Evolutionary conservation across 2,797 vertebrate species (phyloP), one percentile per base, ranked within the genome.

Genomic region (Xenops minutus): DNA sequence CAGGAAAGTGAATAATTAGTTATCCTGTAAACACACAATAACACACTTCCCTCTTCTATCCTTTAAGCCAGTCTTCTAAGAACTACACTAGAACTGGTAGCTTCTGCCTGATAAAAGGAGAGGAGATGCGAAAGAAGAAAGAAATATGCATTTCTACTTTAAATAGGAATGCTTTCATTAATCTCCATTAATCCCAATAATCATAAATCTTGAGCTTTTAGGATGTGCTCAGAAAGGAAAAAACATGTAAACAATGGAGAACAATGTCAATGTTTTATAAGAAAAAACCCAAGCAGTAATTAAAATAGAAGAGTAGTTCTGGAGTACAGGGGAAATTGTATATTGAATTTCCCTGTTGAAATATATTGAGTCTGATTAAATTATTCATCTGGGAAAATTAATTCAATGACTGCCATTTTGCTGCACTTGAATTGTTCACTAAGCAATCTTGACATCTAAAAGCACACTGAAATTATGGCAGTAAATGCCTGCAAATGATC

Each of bases 401-500:
- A 88, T 90, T 81, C 83, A 73, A 10, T 66, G 41, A 36, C 56
- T 93, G 64, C 68, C 54, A 81, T 94, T 91, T 91, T 96, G 36
- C 46, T 85, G 39, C 55, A 46, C 17, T 77, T 83, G 30, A 13
- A 62, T 77, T 93, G 64, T 81, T 94, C 82, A 41, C 54, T 66
- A 78, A 88, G 62, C 43, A 66, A 79, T 91, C 69, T 64, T 89
- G 76, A 86, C 69, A 88, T 89, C 62, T 76, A 78, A 91, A 94
- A 91, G 21, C 48, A 77, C 2, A 1, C 24, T 55, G 78, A 94
- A 94, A 75, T 89, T 92, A 86, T 44, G 46, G 48, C 21, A 78
- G 46, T 66, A 80, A 90, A 77, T 66, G 85, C 11, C 73, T 92
- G 58, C 12, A 95, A 92, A 94, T 89, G 76, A 93, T 91, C 91